Base-by-base conservation (phyloP, 2,888 invertebrate species). In the Macropis europaea region DNA sequence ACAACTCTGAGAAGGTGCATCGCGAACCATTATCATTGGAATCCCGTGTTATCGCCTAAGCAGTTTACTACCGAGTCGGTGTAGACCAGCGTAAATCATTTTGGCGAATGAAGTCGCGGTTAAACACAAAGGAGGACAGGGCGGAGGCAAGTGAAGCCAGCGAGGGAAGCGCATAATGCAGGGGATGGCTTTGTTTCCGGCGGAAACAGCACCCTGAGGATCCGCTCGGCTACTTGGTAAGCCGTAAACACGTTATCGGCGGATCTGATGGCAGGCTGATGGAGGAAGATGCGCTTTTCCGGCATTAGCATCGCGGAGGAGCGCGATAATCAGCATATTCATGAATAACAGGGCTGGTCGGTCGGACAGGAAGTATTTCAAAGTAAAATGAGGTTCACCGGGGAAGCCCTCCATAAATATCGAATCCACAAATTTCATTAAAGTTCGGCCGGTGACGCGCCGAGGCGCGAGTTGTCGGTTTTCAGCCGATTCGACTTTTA, bases 261-360 rank as follows among this genome's bases (percentile, higher is more conserved):
- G 42, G 22, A 63, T 77, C 73, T 60, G 11, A 43, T 40, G 40
- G 73, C 53, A 38, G 48, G 26, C 32, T 7, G 53, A 22, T 47
- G 19, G 9, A 40, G 45, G 24, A 48, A 22, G 63, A 67, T 50
- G 64, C 53, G 59, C 60, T 76, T 66, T 73, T 30, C 50, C 42
- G 56, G 52, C 47, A 79, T 67, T 62, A 60, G 64, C 73, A 59
- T 68, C 54, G 7, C 17, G 15, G 63, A 68, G 57, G 66, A 56
- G 57, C 50, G 48, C 19, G 48, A 80, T 83, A 82, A 85, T 85
- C 73, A 85, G 73, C 85, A 85, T 85, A 85, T 85, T 85, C 83
- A 83, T 83, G 82, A 77, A 79, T 79, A 66, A 76, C 64, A 57
- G 48, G 24, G 36, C 75, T 53, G 57, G 32, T 50, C 45, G 40